Evolutionary conservation across 2,113 vertebrate genomes (phyloP).

Genomic region (Tiliqua scincoides): DNA sequence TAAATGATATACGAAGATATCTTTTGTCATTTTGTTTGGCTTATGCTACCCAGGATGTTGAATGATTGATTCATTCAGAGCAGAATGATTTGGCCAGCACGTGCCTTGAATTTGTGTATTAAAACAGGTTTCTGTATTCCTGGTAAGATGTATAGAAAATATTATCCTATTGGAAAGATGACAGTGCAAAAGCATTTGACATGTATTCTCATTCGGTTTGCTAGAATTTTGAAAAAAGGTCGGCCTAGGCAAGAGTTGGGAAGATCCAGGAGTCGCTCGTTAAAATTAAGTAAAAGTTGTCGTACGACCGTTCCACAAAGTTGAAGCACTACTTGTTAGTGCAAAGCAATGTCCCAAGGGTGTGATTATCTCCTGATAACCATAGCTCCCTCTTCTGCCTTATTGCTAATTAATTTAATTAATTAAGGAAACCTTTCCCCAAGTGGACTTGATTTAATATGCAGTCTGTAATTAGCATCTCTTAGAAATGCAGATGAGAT

Average conservation of each 20-base stretch:
- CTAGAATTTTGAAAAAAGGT: background rate
- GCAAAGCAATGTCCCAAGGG: slow-evolving; percentile 46
- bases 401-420: slow-evolving; percentile 79
- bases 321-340: slow-evolving; percentile 49
- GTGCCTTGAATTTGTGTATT: background rate
- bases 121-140: slow-evolving; percentile 7
- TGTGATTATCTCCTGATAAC: slow-evolving; percentile 74
- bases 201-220: background rate
- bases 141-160: background rate
- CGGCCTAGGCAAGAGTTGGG: background rate
- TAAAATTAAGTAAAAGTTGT: slow-evolving; percentile 47
- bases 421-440: slow-evolving; percentile 74
- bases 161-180: fast-evolving
- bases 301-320: slow-evolving; percentile 29
- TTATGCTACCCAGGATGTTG: background rate
- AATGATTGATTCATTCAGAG: background rate
- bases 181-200: background rate
- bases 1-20: background rate
- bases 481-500: slow-evolving; percentile 73
- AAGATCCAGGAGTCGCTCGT: slow-evolving; percentile 39
- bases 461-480: slow-evolving; percentile 65
- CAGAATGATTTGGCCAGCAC: background rate
- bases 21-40: background rate
- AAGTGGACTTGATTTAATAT: slow-evolving; percentile 75
- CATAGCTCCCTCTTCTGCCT: slow-evolving; percentile 65